Conservation (phyloP, 2,888 invertebrate genomes). For the Morpho deidamia region DNA sequence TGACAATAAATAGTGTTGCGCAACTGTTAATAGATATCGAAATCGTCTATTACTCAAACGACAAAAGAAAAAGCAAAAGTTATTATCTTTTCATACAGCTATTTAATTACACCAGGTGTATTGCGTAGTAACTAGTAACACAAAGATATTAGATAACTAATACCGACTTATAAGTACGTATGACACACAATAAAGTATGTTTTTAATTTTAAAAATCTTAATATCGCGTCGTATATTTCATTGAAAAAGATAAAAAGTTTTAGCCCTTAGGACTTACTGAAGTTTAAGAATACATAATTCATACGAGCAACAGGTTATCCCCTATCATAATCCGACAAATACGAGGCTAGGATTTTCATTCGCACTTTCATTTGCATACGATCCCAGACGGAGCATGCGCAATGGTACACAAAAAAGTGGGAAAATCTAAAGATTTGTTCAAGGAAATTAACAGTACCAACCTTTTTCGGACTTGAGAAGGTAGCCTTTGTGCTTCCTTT, state of each 20-base stretch:
- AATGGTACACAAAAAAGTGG: slow-evolving; percentile 34
- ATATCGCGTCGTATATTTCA: slow-evolving; percentile 13
- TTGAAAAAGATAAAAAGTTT: slow-evolving; percentile 4
- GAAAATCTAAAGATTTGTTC: slow-evolving; percentile 34
- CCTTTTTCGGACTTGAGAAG: slow-evolving; percentile 85
- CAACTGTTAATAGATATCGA: slow-evolving; percentile 19
- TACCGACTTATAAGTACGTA: background rate
- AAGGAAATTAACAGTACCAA: slow-evolving; percentile 55
- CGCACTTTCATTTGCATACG: slow-evolving; percentile 63
- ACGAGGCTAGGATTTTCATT: slow-evolving; percentile 64
- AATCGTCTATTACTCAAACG: slow-evolving; percentile 1
- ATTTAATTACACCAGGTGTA: background rate
- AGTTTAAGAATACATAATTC: slow-evolving; percentile 59
- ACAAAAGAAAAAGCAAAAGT: slow-evolving; percentile 3
- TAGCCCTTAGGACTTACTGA: slow-evolving; percentile 4
- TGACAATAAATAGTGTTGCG: slow-evolving; percentile 32
- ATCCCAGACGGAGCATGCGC: slow-evolving; percentile 61
- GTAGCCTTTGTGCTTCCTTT: slow-evolving; percentile 82
- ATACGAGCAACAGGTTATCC: slow-evolving; percentile 68
- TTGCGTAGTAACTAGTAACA: background rate
- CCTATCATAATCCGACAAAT: slow-evolving; percentile 66
- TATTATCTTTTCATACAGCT: slow-evolving; percentile 14
- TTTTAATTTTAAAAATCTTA: background rate
- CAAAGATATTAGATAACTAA: slow-evolving; percentile 1
- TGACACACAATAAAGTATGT: background rate